Evolutionary conservation across 2,888 invertebrate genomes (phyloP).

Genomic region (Drosophila setosimentum): DNA sequence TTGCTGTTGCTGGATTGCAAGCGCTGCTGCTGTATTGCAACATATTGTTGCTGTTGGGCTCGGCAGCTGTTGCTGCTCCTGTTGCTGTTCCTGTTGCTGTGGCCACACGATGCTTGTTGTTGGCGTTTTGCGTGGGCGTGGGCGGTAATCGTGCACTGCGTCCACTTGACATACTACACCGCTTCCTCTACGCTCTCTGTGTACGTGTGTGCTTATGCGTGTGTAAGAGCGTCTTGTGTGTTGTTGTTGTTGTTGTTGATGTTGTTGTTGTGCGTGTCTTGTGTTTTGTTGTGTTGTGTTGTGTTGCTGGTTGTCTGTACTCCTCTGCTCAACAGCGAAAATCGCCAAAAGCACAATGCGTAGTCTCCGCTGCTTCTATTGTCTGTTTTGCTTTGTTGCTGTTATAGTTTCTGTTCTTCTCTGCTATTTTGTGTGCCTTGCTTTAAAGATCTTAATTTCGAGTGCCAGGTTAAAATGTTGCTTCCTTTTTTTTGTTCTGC

Average conservation of each 20-base stretch:
- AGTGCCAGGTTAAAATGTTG: slow-evolving; percentile 5
- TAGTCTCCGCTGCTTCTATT: slow-evolving; percentile 10
- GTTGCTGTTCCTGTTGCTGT: slow-evolving; percentile 37
- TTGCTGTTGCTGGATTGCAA: slow-evolving; percentile 64
- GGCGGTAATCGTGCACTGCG: slow-evolving; percentile 84
- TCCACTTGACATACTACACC: slow-evolving; percentile 84
- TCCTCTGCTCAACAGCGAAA: slow-evolving; percentile 33
- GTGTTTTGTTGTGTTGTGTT: slow-evolving; percentile 5
- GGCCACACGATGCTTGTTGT: slow-evolving; percentile 67
- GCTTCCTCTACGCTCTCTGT: slow-evolving; percentile 37
- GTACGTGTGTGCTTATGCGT: slow-evolving; percentile 11
- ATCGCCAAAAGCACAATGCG: slow-evolving; percentile 30
- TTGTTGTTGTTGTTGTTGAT: slow-evolving; percentile 7
- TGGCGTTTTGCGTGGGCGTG: slow-evolving; percentile 80
- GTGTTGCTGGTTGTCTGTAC: slow-evolving; percentile 1
- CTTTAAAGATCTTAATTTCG: slow-evolving; percentile 6
- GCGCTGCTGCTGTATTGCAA: slow-evolving; percentile 61
- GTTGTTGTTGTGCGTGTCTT: slow-evolving; percentile 2
- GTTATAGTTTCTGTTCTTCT: neutral
- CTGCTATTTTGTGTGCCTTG: neutral
- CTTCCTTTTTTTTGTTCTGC: neutral
- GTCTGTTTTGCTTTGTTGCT: slow-evolving; percentile 9
- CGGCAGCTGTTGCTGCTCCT: slow-evolving; percentile 46
- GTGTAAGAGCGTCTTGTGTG: neutral
- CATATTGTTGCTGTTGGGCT: slow-evolving; percentile 80